Conservation (phyloP, 2,113 vertebrate genomes). For the Elgaria multicarinata region DNA sequence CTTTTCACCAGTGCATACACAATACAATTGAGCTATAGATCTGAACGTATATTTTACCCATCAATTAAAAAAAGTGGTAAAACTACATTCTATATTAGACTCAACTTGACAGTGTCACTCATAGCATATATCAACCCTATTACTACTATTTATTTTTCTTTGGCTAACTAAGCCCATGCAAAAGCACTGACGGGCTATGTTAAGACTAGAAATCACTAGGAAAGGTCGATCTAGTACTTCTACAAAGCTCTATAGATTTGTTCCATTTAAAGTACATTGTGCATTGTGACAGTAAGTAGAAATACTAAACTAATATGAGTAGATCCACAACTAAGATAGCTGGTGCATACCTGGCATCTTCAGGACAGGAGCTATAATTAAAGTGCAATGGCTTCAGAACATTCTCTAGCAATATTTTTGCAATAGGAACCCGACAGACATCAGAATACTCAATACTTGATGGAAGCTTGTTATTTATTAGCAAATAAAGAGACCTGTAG, state of each 20-base stretch:
- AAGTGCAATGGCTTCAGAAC: constrained; percentile 98
- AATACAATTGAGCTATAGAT: neutral
- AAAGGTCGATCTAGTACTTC: neutral
- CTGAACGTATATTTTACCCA: neutral
- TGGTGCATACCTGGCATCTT: constrained; percentile 87
- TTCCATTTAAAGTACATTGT: neutral
- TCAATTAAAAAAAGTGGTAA: neutral
- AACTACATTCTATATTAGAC: neutral
- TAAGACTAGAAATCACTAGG: neutral
- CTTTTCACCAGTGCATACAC: neutral
- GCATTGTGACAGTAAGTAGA: neutral
- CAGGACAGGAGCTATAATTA: constrained; percentile 94
- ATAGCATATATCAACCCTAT: neutral
- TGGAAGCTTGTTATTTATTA: constrained; percentile 95
- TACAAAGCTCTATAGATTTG: neutral
- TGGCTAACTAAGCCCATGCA: neutral
- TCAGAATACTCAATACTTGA: constrained; percentile 94
- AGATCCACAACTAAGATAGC: neutral
- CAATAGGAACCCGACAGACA: constrained; percentile 89
- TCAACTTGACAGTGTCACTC: neutral
- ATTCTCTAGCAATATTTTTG: constrained; percentile 95
- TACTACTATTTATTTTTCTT: neutral
- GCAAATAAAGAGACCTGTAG: constrained; percentile 92
- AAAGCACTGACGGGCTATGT: neutral
- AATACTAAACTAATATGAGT: neutral